Conservation (phyloP, 2,888 invertebrate species). For the Allolobophora icterica region DNA sequence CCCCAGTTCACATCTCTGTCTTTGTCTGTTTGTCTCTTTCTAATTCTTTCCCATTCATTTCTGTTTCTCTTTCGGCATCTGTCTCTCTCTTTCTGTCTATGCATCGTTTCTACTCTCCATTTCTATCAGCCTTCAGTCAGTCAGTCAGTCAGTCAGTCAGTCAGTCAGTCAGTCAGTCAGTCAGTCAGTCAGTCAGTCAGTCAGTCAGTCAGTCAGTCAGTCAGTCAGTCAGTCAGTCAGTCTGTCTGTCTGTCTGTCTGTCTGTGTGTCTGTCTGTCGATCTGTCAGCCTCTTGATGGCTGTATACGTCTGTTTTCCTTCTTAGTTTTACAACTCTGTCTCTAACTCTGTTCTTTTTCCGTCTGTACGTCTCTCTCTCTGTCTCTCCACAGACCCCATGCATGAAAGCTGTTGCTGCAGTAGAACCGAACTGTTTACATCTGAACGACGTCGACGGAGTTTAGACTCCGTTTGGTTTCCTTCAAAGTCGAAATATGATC, state of each 20-base stretch:
- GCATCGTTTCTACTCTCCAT: neutral
- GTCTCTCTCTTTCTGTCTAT: neutral
- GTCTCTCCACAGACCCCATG: too few species aligned
- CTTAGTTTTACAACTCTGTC: neutral
- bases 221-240: neutral
- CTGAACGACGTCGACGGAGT: neutral
- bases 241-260: neutral
- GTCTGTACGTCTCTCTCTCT: neutral
- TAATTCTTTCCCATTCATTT: neutral
- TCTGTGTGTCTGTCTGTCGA: neutral
- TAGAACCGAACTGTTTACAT: neutral
- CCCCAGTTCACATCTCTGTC: neutral
- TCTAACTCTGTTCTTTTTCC: neutral
- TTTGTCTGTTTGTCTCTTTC: neutral
- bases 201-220: neutral
- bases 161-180: too few species aligned
- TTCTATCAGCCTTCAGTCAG: neutral
- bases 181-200: too few species aligned
- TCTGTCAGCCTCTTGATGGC: neutral
- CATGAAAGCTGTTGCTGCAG: neutral
- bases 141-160: neutral
- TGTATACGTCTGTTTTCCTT: neutral
- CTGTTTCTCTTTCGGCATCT: neutral
- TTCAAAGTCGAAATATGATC: conserved; percentile 17
- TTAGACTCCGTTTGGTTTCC: neutral